Evolutionary conservation across 2,888 invertebrate species (phyloP).

Genomic region (Tholera decimalis): DNA sequence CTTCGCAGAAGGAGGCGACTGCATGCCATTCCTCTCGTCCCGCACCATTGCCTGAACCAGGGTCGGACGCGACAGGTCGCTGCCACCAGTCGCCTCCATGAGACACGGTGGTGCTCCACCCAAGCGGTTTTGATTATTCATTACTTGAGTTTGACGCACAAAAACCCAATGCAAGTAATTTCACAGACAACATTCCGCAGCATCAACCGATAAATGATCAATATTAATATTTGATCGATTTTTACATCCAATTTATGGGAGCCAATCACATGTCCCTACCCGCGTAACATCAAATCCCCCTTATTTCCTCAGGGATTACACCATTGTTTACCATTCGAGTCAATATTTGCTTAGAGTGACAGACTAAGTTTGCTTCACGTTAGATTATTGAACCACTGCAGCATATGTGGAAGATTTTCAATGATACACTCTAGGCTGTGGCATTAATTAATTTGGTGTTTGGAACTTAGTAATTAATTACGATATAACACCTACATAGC

Average conservation of each 20-base stretch:
- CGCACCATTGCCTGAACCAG: too few relatives aligned
- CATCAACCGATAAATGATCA: conserved; percentile 42
- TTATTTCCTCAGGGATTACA: conserved; percentile 81
- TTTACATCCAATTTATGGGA: conserved; percentile 68
- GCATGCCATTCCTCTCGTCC: too few relatives aligned
- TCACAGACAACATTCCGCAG: conserved; percentile 42
- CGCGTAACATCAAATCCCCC: conserved; percentile 71
- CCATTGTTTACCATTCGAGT: conserved; percentile 58
- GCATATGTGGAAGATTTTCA: conserved; percentile 3
- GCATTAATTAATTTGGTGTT: conserved; percentile 58
- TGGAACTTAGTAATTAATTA: conserved; percentile 46
- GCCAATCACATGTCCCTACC: conserved; percentile 72
- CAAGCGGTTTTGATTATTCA: neutral
- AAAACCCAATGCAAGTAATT: neutral
- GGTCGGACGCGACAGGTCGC: too few relatives aligned
- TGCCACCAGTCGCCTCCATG: too few relatives aligned
- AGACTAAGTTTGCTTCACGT: conserved; percentile 42
- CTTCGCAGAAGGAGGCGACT: too few relatives aligned
- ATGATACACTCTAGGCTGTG: conserved; percentile 43
- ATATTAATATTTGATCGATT: conserved; percentile 44
- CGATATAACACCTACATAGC: conserved; percentile 15
- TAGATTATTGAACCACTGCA: conserved; percentile 31
- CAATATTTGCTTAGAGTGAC: conserved; percentile 65
- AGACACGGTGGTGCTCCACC: too few relatives aligned
- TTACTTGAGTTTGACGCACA: too few relatives aligned